Evolutionary conservation across 2,888 invertebrate species (phyloP).

Genomic region (Slavum lentiscoides): DNA sequence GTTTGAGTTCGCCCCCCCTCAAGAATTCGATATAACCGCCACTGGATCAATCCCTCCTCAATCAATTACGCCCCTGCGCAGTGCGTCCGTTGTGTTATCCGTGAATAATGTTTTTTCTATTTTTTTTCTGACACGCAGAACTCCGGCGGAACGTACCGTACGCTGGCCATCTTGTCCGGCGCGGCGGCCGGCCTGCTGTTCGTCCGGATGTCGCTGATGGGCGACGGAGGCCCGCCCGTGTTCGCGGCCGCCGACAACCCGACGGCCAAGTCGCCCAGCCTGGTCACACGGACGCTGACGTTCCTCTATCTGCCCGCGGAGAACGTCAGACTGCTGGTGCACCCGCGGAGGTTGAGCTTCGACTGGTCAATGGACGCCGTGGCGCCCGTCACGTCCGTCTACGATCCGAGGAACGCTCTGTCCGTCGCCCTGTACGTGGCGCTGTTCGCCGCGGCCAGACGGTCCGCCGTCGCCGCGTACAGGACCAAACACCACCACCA

Average conservation of each 20-base stretch:
- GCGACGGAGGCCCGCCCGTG: conserved; percentile 71
- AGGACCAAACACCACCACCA: neutral
- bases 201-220: conserved; percentile 77
- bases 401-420: conserved; percentile 79
- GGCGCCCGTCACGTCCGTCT: conserved; percentile 76
- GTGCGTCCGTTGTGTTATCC: no score
- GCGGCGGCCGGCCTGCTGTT: conserved; percentile 66
- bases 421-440: conserved; percentile 74
- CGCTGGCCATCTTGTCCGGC: conserved; percentile 58
- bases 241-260: conserved; percentile 97
- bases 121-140: conserved; percentile 45
- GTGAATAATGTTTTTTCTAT: no score
- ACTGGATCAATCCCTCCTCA: no score
- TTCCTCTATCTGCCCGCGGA: conserved; percentile 90
- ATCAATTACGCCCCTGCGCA: no score
- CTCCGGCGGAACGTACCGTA: conserved; percentile 55
- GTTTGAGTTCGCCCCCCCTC: no score
- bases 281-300: conserved; percentile 81
- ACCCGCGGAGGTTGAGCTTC: conserved; percentile 87
- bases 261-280: conserved; percentile 81
- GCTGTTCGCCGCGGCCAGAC: conserved; percentile 28
- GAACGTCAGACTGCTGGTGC: conserved; percentile 84
- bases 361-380: conserved; percentile 99
- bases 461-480: conserved; percentile 12
- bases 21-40: no score